These are phyloP conservation scores for Baronia brevicornis DNA, from an alignment of 2,888 invertebrate species.

Conservation along the genomic window DNA sequence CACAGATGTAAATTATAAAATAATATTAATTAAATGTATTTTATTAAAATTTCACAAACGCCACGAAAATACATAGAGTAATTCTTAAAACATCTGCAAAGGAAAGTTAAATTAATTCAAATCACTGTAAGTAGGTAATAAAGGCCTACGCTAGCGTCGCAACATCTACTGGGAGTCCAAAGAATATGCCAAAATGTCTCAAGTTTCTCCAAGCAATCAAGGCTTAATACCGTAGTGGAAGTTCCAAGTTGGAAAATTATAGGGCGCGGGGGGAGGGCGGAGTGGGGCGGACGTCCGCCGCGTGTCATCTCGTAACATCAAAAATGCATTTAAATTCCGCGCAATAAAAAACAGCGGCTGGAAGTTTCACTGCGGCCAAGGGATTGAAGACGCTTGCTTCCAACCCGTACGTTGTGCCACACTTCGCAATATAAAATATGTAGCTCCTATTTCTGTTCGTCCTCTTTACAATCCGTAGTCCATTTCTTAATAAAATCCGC, in stretches of 20 bases:
- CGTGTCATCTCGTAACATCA: slow-evolving; percentile 77
- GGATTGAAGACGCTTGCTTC: slow-evolving; percentile 54
- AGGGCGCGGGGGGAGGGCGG: slow-evolving; percentile 46
- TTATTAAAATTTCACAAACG: slow-evolving; percentile 8
- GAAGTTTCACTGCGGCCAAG: slow-evolving; percentile 68
- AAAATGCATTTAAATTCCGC: slow-evolving; percentile 77
- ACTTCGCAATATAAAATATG: slow-evolving; percentile 51
- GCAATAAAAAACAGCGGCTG: slow-evolving; percentile 74
- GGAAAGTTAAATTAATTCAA: slow-evolving; percentile 61
- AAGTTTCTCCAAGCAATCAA: slow-evolving; percentile 75
- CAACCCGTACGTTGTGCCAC: slow-evolving; percentile 36
- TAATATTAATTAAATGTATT: not conserved
- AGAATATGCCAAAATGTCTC: slow-evolving; percentile 74
- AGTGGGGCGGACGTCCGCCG: slow-evolving; percentile 66
- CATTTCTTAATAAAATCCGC: slow-evolving; percentile 17
- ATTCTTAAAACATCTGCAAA: slow-evolving; percentile 30
- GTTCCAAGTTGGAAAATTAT: slow-evolving; percentile 75
- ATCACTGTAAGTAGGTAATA: slow-evolving; percentile 64
- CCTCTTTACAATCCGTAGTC: slow-evolving; percentile 21
- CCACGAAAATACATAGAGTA: not conserved
- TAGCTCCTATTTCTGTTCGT: slow-evolving; percentile 33
- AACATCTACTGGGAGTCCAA: slow-evolving; percentile 69
- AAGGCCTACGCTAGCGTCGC: slow-evolving; percentile 64
- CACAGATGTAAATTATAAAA: slow-evolving; percentile 6
- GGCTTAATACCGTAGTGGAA: slow-evolving; percentile 75